Evolutionary conservation across 2,797 vertebrate species (phyloP), one percentile per base, ranked within the genome.

Genomic region (Anguilla marmorata): DNA sequence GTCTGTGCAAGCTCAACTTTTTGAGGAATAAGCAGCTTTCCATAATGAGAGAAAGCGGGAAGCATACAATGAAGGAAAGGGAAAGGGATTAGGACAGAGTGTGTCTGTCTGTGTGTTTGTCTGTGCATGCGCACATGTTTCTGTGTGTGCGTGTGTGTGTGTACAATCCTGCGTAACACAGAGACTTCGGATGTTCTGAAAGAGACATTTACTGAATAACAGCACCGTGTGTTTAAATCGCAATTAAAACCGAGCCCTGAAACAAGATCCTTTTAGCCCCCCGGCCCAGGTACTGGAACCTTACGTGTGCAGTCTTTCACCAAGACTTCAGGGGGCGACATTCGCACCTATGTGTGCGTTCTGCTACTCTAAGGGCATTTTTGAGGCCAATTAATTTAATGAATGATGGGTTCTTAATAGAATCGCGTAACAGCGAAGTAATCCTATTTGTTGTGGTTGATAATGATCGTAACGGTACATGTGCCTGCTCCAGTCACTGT

Each of bases 371-470:
- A 80, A 45, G 33, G 72, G 33, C 19, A 48, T 48, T 41, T 45
- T 80, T 48, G 16, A 80, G 1, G 41, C 76, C 41, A 80, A 45
- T 80, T 80, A 45, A 24, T 37, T 1, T 48, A 80, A 21, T 41
- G 37, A 45, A 37, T 7, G 14, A 80, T 80, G 33, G 41, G 21
- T 80, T 80, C 19, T 80, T 19, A 45, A 48, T 48, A 45, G 76
- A 80, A 45, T 80, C 5, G 0, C 76, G 3, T 80, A 5, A 7
- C 21, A 48, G 41, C 1, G 41, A 48, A 80, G 76, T 80, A 80
- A 45, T 80, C 37, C 19, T 80, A 45, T 80, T 80, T 41, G 76
- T 48, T 80, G 76, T 45, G 41, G 76, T 45, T 80, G 33, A 80
- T 80, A 7, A 48, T 80, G 14, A 19, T 24, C 76, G 33, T 41